These are phyloP conservation scores for Tinamus guttatus DNA, from an alignment of 2,113 vertebrate genomes.

Conservation along the genomic window DNA sequence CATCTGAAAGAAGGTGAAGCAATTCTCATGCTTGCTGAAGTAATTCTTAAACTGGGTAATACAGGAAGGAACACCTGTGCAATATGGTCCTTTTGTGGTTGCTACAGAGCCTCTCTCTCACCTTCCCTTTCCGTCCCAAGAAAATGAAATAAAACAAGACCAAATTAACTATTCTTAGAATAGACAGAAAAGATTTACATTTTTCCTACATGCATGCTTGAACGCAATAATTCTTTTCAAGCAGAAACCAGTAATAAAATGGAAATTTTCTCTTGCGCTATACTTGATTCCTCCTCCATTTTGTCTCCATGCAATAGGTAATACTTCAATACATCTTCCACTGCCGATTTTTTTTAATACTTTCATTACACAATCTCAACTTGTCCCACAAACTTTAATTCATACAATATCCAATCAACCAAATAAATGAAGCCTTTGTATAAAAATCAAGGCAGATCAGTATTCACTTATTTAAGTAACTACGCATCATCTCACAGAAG, in stretches of 20 bases:
- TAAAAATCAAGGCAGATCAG: neutral
- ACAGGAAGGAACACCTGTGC: fast-evolving
- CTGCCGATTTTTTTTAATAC: neutral
- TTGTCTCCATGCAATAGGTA: neutral
- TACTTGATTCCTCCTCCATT: neutral
- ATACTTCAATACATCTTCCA: neutral
- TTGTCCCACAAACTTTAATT: neutral
- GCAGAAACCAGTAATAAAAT: neutral
- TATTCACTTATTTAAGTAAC: neutral
- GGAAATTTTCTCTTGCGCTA: neutral
- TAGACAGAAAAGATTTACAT: neutral
- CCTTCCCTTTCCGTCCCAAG: neutral
- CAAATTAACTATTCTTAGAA: neutral
- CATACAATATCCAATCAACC: fast-evolving
- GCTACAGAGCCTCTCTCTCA: fast-evolving
- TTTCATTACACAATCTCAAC: neutral
- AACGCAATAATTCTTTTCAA: neutral
- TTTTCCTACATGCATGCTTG: neutral
- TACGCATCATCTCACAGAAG: neutral
- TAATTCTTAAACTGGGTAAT: neutral
- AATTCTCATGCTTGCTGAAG: neutral
- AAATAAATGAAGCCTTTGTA: neutral
- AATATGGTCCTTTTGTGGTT: neutral
- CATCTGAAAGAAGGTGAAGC: neutral
- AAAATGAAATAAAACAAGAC: neutral